Evolutionary conservation across 2,113 vertebrate genomes (phyloP), one percentile per base, ranked within the genome.

Genomic region (Oostethus manadensis): DNA sequence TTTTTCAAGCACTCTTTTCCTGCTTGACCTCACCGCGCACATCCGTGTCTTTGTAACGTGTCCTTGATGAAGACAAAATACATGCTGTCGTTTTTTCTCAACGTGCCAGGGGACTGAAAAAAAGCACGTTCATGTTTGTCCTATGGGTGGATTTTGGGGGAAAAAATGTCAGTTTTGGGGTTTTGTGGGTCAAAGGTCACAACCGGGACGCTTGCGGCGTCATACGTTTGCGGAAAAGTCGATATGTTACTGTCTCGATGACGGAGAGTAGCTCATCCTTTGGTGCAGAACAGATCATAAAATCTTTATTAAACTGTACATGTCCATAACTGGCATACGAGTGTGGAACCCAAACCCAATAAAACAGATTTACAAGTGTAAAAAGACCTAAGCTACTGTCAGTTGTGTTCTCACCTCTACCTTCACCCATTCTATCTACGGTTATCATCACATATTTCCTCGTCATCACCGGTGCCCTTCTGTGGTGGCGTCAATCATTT

Each of bases 21-120:
- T 67, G 58, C 68, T 65, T 54, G 18, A 60, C 40, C 42, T 43
- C 14, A 60, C 53, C 56, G 81, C 42, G 68, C 76, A 80, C 84
- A 84, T 86, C 71, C 88, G 70, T 87, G 80, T 89, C 86, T 89
- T 84, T 85, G 86, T 86, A 87, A 84, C 71, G 62, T 89, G 87
- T 88, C 79, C 79, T 83, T 73, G 74, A 84, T 77, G 64, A 85
- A 22, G 53, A 44, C 51, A 76, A 77, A 76, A 68, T 56, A 79
- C 62, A 56, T 50, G 63, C 14, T 9, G 55, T 67, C 50, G 64
- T 84, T 78, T n/a, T 87, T 87, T 88, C 74, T 90, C 83, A 78
- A 72, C 84, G 87, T 89, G 85, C 1, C 11, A 1, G 56, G 14
- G 42, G 77, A 83, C 83, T 79, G 74, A 66, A 71, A 82, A 84